Evolutionary conservation across 2,113 vertebrate genomes (phyloP), one percentile per base, ranked within the genome.

Genomic region (Lampris incognitus): DNA sequence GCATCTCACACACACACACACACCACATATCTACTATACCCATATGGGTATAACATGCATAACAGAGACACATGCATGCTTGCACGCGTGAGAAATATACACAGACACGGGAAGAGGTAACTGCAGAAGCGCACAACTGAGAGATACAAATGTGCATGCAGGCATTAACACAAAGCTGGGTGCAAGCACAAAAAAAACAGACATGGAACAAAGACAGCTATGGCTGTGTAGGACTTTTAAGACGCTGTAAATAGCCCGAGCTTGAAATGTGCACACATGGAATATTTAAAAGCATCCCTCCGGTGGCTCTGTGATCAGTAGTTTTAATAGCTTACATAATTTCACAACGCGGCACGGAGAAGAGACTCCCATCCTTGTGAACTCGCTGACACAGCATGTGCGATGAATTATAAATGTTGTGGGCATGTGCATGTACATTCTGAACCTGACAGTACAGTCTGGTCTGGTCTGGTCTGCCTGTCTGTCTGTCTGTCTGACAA

Each of bases 321-420:
- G 39, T 46, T 36, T 54, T 41, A 36, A 52, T 9, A 67, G 38
- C 9, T 38, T n/a, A 38, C 39, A 60, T 66, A 0, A 50, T 51
- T 40, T 70, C 7, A 37, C 62, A 77, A 72, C 52, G 24, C 41
- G 67, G 42, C 4, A 6, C 9, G 39, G 6, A 10, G 58, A 9
- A 51, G 10, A 60, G 36, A 37, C 59, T 46, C 49, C 49, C 60
- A 36, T 77, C 70, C 57, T 74, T 48, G 64, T 74, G 67, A 56
- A 44, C 50, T 10, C 63, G 66, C 76, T 9, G 42, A 68, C 67
- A 49, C 50, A 57, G 36, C 76, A 66, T 54, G 57, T 76, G 77
- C 57, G 44, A 55, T 76, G 39, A 76, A 87, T 78, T 69, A 88
- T 78, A 81, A 42, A 85, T 62, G 44, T 0, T 78, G 36, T 62